Percentiles rank a stretch among this genome's conserved stretches.
phyloP scores from a whole-genome alignment of 2,888 invertebrate species.

The Drosophila bunnanda region DNA sequence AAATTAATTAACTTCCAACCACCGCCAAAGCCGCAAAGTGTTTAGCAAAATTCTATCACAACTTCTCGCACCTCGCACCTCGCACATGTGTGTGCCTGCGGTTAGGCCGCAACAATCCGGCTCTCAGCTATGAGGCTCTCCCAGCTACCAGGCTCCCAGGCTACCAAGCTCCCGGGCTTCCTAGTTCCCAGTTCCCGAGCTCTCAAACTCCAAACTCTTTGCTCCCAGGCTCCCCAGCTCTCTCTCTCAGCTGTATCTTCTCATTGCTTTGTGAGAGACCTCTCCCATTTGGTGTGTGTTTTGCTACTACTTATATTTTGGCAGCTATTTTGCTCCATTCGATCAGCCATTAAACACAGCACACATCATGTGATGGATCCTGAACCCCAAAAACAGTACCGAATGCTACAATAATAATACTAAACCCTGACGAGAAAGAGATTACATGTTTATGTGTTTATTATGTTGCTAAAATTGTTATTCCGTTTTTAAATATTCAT shows the following conservation, averaged over 20 bases:
- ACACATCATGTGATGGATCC: neutral
- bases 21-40: constrained; percentile 45
- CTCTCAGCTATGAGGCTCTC: neutral
- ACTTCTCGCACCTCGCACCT: constrained; percentile 23
- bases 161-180: neutral
- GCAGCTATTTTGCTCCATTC: constrained; percentile 7
- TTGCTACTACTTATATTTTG: constrained; percentile 3
- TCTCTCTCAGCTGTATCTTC: neutral
- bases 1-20: constrained; percentile 48
- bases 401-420: constrained; percentile 13
- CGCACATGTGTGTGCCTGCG: constrained; percentile 60
- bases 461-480: constrained; percentile 18
- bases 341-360: neutral
- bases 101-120: constrained; percentile 72
- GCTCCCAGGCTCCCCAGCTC: neutral
- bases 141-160: neutral
- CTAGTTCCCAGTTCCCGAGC: neutral
- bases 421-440: constrained; percentile 1
- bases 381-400: neutral
- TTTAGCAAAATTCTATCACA: constrained; percentile 58
- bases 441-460: constrained; percentile 14
- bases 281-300: constrained; percentile 2
- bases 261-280: neutral
- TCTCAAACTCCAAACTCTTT: neutral
- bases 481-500: constrained; percentile 13